Evolutionary conservation across 1,140 invertebrate genomes (phyloP), one percentile per base, ranked within the genome.

Genomic region (Drosophila mauritiana): DNA sequence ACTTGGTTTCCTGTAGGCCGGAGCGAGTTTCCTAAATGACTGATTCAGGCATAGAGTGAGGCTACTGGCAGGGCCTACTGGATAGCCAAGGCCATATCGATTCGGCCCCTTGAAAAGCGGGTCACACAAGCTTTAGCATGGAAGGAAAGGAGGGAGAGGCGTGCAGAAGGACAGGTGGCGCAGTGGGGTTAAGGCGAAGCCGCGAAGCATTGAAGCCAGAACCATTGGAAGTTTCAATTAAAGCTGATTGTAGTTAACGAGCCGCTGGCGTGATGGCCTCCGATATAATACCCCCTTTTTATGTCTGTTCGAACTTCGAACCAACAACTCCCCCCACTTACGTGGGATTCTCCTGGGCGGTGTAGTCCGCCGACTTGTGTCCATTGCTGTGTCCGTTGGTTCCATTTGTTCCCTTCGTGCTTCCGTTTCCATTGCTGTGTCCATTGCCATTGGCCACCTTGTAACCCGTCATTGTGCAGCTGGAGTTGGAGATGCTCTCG

Each of bases 381-480:
- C 73, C 69, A 45, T 72, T 86, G 72, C 15, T 54, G 52, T 62
- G 62, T 4, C 56, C 49, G 42, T 54, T 56, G 43, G 1, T 48
- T 25, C 1, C 31, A 31, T 31, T 31, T 31, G 31, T 11, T 53
- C 43, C 69, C 17, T 73, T 80, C 40, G 39, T 56, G 36, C 4
- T 45, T 54, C 20, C 20, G 3, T 22, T 22, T 46, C 46, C 74
- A 15, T 64, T 80, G 37, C 55, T 53, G 42, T 59, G 52, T 31
- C 53, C 75, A 22, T 78, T 85, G 48, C 74, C 67, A 46, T 88
- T 89, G 10, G 77, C 65, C 73, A 88, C 80, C 45, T 63, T 59
- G 37, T 83, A 89, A 12, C 84, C 84, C 46, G 84, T 88, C 84
- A 88, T 88, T 34, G 53, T 85, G 31, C 11, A 49, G 31, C 17